Evolutionary conservation across 2,113 vertebrate genomes (phyloP).

Genomic region (Dascyllus trimaculatus): DNA sequence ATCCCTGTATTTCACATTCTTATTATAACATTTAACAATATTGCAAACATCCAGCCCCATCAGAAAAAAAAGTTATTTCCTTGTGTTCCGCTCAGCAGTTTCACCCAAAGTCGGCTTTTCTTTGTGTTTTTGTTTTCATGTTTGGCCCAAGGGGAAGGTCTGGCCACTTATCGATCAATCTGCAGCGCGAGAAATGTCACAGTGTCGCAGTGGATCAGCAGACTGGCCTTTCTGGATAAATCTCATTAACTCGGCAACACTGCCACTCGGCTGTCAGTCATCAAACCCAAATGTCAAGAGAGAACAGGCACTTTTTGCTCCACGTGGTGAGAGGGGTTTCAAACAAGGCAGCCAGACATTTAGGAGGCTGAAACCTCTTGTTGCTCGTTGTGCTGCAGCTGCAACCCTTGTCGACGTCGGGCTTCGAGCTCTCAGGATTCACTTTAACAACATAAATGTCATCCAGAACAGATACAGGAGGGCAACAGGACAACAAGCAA

Average conservation of each 20-base stretch:
- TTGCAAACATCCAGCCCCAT: too few relatives aligned
- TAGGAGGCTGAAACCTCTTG: conserved; percentile 15
- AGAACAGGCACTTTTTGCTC: conserved; percentile 52
- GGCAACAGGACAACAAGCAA: background rate
- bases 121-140: conserved; percentile 48
- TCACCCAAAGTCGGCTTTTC: conserved; percentile 16
- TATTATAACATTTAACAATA: background rate
- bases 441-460: background rate
- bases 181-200: conserved; percentile 76
- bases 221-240: conserved; percentile 77
- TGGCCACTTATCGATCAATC: conserved; percentile 72
- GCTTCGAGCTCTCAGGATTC: background rate
- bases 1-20: background rate
- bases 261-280: conserved; percentile 70
- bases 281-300: conserved; percentile 71
- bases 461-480: too few relatives aligned
- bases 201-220: conserved; percentile 69
- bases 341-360: conserved; percentile 30
- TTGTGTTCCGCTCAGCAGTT: conserved; percentile 8
- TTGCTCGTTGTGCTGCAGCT: background rate
- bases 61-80: background rate
- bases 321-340: conserved; percentile 19
- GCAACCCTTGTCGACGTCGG: background rate
- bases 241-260: conserved; percentile 71
- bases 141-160: conserved; percentile 55